A percentile compares a stretch with the other conserved stretches of the same genome.
These are phyloP conservation scores for Sternotherus odoratus DNA, from an alignment of 2,797 vertebrate genomes.

Conservation along the genomic window DNA sequence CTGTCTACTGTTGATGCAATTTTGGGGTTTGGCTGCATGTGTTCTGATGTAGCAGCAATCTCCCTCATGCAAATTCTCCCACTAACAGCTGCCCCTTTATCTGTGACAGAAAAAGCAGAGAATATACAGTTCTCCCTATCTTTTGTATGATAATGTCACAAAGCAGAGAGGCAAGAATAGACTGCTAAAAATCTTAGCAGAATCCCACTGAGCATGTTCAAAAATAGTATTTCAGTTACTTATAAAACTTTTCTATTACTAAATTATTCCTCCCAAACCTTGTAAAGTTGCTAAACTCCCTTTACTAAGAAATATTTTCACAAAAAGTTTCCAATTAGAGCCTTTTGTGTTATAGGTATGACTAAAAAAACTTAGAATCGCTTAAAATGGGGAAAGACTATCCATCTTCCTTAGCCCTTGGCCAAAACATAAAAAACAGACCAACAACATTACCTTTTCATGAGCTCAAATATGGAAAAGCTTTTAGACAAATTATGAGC, in stretches of 20 bases:
- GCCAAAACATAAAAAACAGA: too few relatives aligned
- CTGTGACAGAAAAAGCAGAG: neutral
- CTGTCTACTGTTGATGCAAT: neutral
- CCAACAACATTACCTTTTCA: neutral
- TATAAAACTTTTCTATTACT: neutral
- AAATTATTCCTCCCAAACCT: neutral
- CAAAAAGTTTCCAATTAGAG: neutral
- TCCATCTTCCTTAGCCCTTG: neutral
- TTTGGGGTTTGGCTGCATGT: accelerated
- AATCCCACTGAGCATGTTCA: neutral
- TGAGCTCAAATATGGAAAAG: neutral
- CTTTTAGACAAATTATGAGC: neutral
- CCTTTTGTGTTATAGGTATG: neutral
- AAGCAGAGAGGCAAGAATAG: neutral
- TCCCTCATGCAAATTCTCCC: neutral
- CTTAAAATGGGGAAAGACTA: neutral
- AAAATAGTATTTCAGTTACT: neutral
- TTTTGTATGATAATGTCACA: neutral
- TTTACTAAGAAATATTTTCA: neutral
- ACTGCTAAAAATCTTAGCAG: neutral
- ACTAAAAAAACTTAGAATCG: neutral
- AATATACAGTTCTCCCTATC: neutral
- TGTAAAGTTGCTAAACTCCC: neutral
- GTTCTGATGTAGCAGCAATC: accelerated
- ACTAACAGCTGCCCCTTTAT: accelerated